Evolutionary conservation across 2,113 vertebrate species (phyloP), one percentile per base, ranked within the genome.

Genomic region (Capreolus pygargus): DNA sequence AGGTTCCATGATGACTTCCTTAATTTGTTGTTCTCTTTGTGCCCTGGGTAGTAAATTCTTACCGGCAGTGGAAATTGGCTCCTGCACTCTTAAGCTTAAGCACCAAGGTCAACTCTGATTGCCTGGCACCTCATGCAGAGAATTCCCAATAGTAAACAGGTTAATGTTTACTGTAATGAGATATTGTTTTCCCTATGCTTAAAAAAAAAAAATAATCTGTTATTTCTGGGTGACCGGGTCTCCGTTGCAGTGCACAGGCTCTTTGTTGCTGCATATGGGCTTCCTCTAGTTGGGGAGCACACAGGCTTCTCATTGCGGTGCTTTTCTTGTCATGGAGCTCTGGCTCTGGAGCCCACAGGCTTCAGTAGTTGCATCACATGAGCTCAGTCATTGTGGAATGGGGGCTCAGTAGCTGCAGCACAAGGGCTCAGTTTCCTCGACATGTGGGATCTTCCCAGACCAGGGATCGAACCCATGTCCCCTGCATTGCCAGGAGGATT

Each of bases 21-120:
- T 43, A 67, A 91, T 86, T n/a, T 96, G 84, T 94, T 95, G 76
- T 91, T 97, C 60, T 91, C 89, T 94, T 79, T 39, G 39, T 91
- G 86, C 52, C 25, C 7, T 11, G 74, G 33, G 55, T 60, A 54
- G 94, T 67, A 61, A 87, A 60, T 88, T 91, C 64, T 92, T 85
- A 55, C 33, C 1, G 4, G 88, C 45, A 64, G 36, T 82, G 84
- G 57, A 95, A 83, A 54, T 30, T 79, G 89, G 74, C 86, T 82
- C 60, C n/a, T 54, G 30, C 5, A 1, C 61, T 60, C 89, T 43
- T 58, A 58, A 67, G 58, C 30, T 16, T 47, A 30, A 82, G 28
- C 78, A 55, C 10, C 3, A 85, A 95, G 91, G 81, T 91, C 57
- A 97, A 17, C 79, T 54, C 61, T 94, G 79, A 60, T 90, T 50